Percentiles rank a stretch among this genome's conserved stretches.
Conservation (phyloP, 2,113 vertebrate genomes). For the Uria lomvia region DNA sequence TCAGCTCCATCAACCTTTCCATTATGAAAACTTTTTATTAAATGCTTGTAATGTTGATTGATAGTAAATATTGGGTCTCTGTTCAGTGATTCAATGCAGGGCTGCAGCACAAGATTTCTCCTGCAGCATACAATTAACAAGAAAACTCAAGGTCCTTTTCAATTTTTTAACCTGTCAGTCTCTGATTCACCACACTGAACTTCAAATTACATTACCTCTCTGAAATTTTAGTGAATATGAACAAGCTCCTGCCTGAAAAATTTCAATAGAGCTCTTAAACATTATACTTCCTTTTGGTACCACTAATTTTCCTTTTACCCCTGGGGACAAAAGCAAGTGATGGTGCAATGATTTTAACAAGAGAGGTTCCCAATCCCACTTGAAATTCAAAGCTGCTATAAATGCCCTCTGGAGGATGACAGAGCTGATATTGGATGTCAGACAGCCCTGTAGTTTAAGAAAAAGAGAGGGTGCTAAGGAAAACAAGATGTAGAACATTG, state of each 20-base stretch:
- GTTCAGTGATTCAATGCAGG: not conserved
- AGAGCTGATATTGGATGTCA: not conserved
- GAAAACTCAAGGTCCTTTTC: not conserved
- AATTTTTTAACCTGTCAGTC: not conserved
- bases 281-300: not conserved
- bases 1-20: conserved; percentile 4
- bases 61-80: conserved; percentile 45
- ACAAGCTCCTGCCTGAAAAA: not conserved
- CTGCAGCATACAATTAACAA: conserved; percentile 29
- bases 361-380: not conserved
- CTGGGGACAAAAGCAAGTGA: not conserved
- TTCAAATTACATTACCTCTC: not conserved
- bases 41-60: conserved; percentile 44
- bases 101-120: not conserved
- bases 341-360: not conserved
- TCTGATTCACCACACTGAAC: not conserved
- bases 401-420: not conserved
- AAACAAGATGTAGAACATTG: not conserved
- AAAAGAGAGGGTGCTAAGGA: not conserved
- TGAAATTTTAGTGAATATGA: not conserved
- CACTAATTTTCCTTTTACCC: not conserved
- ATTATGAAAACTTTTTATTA: conserved; percentile 54
- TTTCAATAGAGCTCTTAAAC: not conserved
- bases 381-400: not conserved
- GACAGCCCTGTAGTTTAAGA: not conserved